Conservation (phyloP, 2,888 invertebrate genomes). For the Hirtodrosophila trivittata region DNA sequence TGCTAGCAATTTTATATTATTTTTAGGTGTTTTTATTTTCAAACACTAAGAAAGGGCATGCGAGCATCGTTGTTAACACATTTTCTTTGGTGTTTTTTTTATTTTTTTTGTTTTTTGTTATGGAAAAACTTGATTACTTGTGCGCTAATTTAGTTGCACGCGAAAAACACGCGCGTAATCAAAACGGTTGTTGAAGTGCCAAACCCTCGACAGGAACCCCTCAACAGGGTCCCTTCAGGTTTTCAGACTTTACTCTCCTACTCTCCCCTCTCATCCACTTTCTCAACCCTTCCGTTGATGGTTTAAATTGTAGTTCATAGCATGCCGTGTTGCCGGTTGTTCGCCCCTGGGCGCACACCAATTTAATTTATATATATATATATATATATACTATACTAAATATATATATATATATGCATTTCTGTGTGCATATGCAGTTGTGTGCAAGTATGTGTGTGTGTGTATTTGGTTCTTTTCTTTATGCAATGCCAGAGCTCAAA, state of each 20-base stretch:
- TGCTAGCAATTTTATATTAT: constrained; percentile 25
- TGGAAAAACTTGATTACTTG: constrained; percentile 67
- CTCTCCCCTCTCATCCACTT: too few relatives aligned
- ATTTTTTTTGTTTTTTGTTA: constrained; percentile 33
- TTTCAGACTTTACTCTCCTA: too few relatives aligned
- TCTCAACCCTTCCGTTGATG: constrained; percentile 59
- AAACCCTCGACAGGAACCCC: constrained; percentile 27
- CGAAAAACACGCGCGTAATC: constrained; percentile 75
- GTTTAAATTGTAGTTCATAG: constrained; percentile 70
- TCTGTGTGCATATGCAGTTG: constrained; percentile 12
- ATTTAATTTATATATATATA: constrained; percentile 65
- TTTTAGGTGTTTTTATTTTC: constrained; percentile 37
- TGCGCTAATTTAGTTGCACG: constrained; percentile 76
- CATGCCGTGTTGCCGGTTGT: constrained; percentile 62
- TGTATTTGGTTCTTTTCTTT: constrained; percentile 40
- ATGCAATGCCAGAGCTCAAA: constrained; percentile 57
- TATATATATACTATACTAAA: constrained; percentile 5
- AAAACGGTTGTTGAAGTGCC: constrained; percentile 69
- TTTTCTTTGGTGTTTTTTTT: too few relatives aligned
- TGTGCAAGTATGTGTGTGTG: constrained; percentile 14
- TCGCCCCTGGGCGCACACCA: constrained; percentile 63
- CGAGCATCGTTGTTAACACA: constrained; percentile 41
- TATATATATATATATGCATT: constrained; percentile 3
- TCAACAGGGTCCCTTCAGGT: constrained; percentile 6
- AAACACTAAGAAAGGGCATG: constrained; percentile 11